Evolutionary conservation across 1,140 invertebrate genomes (phyloP).

Genomic region (Macrotrachela quadricornifera): DNA sequence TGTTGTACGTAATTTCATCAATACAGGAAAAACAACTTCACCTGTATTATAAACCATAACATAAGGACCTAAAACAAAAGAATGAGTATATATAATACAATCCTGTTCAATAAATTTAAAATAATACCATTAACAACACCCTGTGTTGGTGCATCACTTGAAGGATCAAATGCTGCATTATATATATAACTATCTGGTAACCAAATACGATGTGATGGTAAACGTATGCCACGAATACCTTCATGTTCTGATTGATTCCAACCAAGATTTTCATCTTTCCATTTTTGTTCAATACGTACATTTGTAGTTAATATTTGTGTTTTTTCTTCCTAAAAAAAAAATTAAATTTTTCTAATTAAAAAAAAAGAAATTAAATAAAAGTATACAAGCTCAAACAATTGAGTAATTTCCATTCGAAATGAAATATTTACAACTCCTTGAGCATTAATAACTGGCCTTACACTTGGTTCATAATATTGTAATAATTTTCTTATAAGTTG

Average conservation of each 20-base stretch:
- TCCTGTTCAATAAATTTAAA: background rate
- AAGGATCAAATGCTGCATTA: conserved; percentile 36
- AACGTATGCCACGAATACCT: conserved; percentile 76
- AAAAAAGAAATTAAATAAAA: no score
- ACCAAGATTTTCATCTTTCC: conserved; percentile 90
- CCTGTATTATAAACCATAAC: conserved; percentile 1
- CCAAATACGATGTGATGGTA: conserved; percentile 88
- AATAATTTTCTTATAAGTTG: conserved; percentile 1
- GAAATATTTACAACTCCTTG: conserved; percentile 15
- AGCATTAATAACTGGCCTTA: conserved; percentile 5
- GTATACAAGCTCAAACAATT: conserved; percentile 23
- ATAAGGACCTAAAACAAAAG: background rate
- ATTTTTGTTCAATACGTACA: conserved; percentile 68
- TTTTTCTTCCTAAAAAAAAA: conserved; percentile 39
- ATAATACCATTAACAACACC: background rate
- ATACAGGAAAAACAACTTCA: conserved; percentile 1
- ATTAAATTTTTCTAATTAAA: no score
- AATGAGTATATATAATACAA: background rate
- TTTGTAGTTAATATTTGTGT: conserved; percentile 75
- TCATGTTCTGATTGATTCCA: conserved; percentile 84
- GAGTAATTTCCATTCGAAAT: conserved; percentile 21
- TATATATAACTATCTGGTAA: conserved; percentile 98
- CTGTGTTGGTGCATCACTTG: conserved; percentile 19
- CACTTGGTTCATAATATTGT: conserved; percentile 5
- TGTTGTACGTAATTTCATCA: conserved; percentile 3